Base-by-base conservation (phyloP, 2,797 vertebrate species). In the Benthosema pterotum region DNA sequence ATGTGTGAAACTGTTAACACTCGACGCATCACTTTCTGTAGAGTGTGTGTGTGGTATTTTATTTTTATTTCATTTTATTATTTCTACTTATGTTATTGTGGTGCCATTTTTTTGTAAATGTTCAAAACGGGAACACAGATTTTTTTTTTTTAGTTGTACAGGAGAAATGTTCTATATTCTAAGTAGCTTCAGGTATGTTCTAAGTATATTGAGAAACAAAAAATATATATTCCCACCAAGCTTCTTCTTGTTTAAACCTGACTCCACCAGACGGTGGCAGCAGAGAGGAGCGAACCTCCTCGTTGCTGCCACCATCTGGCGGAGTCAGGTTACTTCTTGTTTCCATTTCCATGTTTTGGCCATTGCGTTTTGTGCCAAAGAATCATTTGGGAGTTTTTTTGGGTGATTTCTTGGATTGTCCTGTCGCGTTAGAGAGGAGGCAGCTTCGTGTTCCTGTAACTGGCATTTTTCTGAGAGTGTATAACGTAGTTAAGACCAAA, bases 401-500 rank as follows among this genome's bases (percentile, higher is more conserved):
- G n/a, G n/a, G 43, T 18, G 2, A 18, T 60, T 68, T 67, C 57
- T 68, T 67, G 14, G 14, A 32, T 53, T 45, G 15, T 71, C 49
- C 64, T 65, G 63, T 74, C 42, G 65, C n/a, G n/a, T n/a, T n/a
- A 48, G 25, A 43, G 22, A 14, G 64, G 22, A 48, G 28, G 47
- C 60, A 47, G 51, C 46, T 51, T 74, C 42, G 8, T 49, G 58
- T 69, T 46, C 15, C 48, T 63, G 18, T 1, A 32, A 52, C 64
- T 67, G 59, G 66, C 59, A 65, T 72, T 65, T 52, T n/a, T n/a
- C n/a, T n/a, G n/a, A n/a, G 49, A 73, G 52, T 66, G 19, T 53
- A 68, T 57, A 79, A 60, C 53, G 63, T 71, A 61, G 22, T 62
- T n/a, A 71, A 79, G 74, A 84, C 83, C 78, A 84, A 87, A 79